Evolutionary conservation across 92 coral and sea anemone species (phyloP), one percentile per base, ranked within the genome.

Genomic region (Paramuricea clavata): DNA sequence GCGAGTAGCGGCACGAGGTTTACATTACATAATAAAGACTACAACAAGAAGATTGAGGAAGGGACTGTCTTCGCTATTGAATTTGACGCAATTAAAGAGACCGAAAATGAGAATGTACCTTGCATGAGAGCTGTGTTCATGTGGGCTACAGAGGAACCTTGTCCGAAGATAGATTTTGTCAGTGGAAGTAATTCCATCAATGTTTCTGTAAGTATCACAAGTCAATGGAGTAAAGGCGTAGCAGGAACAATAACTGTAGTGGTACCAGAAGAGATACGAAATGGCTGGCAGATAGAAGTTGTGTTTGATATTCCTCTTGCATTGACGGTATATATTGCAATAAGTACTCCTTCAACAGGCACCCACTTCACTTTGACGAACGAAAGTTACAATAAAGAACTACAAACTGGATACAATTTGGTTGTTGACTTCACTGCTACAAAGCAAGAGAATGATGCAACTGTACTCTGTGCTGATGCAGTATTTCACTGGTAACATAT

Each of bases 401-500:
- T 30, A 33, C 33, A 49, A 17, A 39, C 21, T 7, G 83, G 83
- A 30, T 17, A 34, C 1, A 78, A 30, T 57, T 57, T 78, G 4
- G 68, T 0, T 12, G 26, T 78, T 50, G 28, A 36, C 27, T 78
- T 78, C 47, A 54, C 23, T 78, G 83, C 43, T 26, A 23, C 49
- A 54, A 78, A 78, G 32, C 28, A 52, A 21, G 83, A 52, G 12
- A 78, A 2, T 39, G 70, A 49, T 13, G 27, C 83, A 28, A 78
- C 83, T 33, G 83, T 78, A 31, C 83, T 78, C 43, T 78, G 83
- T 78, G 27, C 69, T n/a, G 22, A 31, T 19, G 69, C 83, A 2
- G 0, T 78, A 23, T 78, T 78, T 57, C 26, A 49, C 6, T 78
- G 83, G 83, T 78, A 78, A 54, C 62, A 54, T 54, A 19, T 5